Evolutionary conservation across 2,888 invertebrate genomes (phyloP).

Genomic region (Philereme transversata): DNA sequence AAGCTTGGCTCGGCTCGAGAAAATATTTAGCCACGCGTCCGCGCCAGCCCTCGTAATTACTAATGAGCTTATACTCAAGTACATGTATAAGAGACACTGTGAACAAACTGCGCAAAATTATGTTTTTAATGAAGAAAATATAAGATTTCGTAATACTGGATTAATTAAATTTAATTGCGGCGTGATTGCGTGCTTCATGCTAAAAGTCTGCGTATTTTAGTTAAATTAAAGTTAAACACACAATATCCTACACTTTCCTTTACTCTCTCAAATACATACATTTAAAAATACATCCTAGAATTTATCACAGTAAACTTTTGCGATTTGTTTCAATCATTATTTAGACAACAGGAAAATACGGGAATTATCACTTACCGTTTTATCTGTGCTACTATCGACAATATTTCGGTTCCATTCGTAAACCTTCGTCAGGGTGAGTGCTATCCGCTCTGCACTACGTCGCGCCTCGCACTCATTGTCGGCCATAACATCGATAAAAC

Average conservation of each 20-base stretch:
- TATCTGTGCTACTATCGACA: too few relatives aligned
- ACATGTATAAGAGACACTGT: constrained; percentile 46
- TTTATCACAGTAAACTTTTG: too few relatives aligned
- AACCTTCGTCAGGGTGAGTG: too few relatives aligned
- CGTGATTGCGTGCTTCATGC: constrained; percentile 34
- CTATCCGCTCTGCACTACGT: too few relatives aligned
- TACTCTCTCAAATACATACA: too few relatives aligned
- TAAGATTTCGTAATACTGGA: constrained; percentile 34
- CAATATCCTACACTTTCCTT: neutral
- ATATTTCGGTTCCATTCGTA: too few relatives aligned
- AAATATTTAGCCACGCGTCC: constrained; percentile 78
- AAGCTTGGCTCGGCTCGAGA: constrained; percentile 57
- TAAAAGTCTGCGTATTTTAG: constrained; percentile 11
- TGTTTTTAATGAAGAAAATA: constrained; percentile 45
- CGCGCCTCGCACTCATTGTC: too few relatives aligned
- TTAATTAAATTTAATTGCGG: constrained; percentile 40
- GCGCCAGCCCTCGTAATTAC: constrained; percentile 74
- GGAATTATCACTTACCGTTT: too few relatives aligned
- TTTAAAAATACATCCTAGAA: too few relatives aligned
- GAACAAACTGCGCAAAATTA: constrained; percentile 39
- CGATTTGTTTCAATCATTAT: too few relatives aligned
- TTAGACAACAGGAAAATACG: too few relatives aligned
- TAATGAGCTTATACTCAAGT: constrained; percentile 73
- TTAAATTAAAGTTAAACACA: neutral
- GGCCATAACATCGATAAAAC: too few relatives aligned